A percentile compares a stretch with the other conserved stretches of the same genome.
These are phyloP conservation scores for Lepidotrigona ventralis DNA, from an alignment of 1,140 invertebrate species.

Conservation along the genomic window DNA sequence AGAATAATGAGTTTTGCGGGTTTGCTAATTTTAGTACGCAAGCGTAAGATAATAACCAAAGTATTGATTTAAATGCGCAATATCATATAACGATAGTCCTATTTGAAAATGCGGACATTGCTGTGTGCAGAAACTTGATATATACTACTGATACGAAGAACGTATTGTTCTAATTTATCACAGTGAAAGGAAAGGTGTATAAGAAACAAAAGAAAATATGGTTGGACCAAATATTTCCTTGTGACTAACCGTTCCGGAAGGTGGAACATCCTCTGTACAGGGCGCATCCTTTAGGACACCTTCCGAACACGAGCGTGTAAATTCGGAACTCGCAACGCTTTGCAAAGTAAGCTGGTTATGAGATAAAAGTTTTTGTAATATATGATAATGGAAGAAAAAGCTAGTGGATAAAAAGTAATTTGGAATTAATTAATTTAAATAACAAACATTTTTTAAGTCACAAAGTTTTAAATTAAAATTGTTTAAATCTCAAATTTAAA, in stretches of 20 bases:
- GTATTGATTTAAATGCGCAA: slow-evolving; percentile 79
- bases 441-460: not conserved
- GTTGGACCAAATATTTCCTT: slow-evolving; percentile 67
- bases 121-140: slow-evolving; percentile 26
- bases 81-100: slow-evolving; percentile 33
- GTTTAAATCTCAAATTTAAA: not conserved
- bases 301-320: slow-evolving; percentile 71
- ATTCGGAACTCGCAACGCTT: slow-evolving; percentile 79
- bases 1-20: not conserved
- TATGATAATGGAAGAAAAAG: not conserved
- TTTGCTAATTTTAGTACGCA: slow-evolving; percentile 52
- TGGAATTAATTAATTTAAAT: not conserved
- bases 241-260: slow-evolving; percentile 71
- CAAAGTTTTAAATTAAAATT: not conserved
- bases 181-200: slow-evolving; percentile 18
- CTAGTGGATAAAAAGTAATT: not conserved
- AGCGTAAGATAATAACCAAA: slow-evolving; percentile 52
- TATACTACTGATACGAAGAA: slow-evolving; percentile 47
- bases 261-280: slow-evolving; percentile 53
- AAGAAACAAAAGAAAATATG: slow-evolving; percentile 53
- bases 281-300: slow-evolving; percentile 55
- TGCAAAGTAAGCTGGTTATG: slow-evolving; percentile 70
- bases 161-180: slow-evolving; percentile 34
- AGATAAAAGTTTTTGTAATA: not conserved
- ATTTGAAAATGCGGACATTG: slow-evolving; percentile 39